These are phyloP conservation scores for Pomacea canaliculata DNA, from an alignment of 2,888 invertebrate species.

Conservation along the genomic window DNA sequence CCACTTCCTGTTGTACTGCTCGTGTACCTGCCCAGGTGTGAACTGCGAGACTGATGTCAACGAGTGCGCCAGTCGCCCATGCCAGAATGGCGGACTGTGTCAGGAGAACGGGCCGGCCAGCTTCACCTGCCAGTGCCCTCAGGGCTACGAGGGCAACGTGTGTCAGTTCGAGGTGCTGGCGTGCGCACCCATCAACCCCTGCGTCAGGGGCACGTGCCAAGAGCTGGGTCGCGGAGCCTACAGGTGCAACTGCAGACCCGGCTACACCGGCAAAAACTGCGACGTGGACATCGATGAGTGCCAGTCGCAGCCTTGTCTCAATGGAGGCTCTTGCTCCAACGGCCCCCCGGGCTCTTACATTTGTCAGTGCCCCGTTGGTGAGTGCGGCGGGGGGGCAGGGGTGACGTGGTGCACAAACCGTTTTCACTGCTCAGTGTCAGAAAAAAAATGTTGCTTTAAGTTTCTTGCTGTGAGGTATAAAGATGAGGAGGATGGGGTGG, in stretches of 20 bases:
- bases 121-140: conserved; percentile 17
- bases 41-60: conserved; percentile 27
- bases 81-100: conserved; percentile 35
- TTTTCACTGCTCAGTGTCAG: too few species aligned
- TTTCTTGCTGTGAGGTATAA: too few species aligned
- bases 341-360: conserved; percentile 9
- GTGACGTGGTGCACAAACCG: too few species aligned
- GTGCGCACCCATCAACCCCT: conserved; percentile 88
- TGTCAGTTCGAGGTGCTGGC: conserved; percentile 92
- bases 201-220: conserved; percentile 87
- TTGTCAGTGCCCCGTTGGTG: conserved; percentile 70
- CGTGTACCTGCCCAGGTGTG: conserved; percentile 2
- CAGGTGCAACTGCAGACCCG: conserved; percentile 34
- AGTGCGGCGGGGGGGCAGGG: neutral
- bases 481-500: too few species aligned
- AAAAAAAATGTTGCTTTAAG: too few species aligned
- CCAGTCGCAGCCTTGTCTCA: conserved; percentile 37
- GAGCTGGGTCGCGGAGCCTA: conserved; percentile 28
- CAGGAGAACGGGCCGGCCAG: conserved; percentile 11
- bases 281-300: conserved; percentile 92
- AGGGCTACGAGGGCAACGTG: conserved; percentile 33
- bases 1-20: too few species aligned
- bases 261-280: conserved; percentile 71
- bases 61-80: conserved; percentile 28
- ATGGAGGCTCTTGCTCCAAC: conserved; percentile 30